Conservation (phyloP, 2,797 vertebrate genomes). For the Sternarchorhynchus goeldii region DNA sequence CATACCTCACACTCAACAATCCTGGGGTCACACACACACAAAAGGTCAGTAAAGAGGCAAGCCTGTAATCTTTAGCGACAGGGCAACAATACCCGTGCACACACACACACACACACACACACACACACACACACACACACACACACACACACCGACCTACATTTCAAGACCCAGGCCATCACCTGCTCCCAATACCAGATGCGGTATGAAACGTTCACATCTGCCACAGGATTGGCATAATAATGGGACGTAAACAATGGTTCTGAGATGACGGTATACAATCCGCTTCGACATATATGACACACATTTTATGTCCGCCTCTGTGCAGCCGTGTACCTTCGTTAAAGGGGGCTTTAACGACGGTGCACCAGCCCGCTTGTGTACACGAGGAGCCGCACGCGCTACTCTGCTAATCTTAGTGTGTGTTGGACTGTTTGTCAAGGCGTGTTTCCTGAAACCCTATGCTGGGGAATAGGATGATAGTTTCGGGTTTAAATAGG, state of each 20-base stretch:
- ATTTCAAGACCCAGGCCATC: constrained; percentile 24
- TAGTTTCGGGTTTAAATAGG: constrained; percentile 37
- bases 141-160: constrained; percentile 24
- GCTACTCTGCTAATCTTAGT: constrained; percentile 41
- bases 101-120: constrained; percentile 27
- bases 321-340: constrained; percentile 10
- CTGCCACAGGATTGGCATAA: constrained; percentile 21
- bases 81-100: constrained; percentile 8
- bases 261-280: constrained; percentile 16
- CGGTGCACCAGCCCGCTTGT: constrained; percentile 3
- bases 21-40: not conserved
- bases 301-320: constrained; percentile 13
- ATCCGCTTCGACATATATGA: constrained; percentile 31
- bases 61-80: constrained; percentile 31
- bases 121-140: no score
- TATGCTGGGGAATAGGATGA: constrained; percentile 32
- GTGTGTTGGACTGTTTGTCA: constrained; percentile 44
- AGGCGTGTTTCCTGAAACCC: constrained; percentile 42
- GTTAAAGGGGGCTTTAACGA: constrained; percentile 7
- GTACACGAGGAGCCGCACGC: constrained; percentile 25
- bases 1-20: constrained; percentile 7
- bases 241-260: constrained; percentile 15
- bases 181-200: constrained; percentile 23
- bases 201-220: not conserved
- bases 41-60: constrained; percentile 24